Conservation (phyloP, 2,888 invertebrate genomes). For the Plebejus argus region DNA sequence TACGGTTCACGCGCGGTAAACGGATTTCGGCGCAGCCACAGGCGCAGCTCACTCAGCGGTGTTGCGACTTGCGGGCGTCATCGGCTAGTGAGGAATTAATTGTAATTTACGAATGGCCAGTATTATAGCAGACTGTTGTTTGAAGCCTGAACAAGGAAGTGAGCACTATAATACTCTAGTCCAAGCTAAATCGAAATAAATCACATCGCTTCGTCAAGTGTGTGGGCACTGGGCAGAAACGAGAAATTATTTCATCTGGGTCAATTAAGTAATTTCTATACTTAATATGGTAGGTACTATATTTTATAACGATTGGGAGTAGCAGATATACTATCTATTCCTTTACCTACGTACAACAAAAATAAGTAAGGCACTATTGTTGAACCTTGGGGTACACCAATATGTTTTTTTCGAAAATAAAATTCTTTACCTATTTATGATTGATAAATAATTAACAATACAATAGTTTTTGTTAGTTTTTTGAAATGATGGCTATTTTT, state of each 20-base stretch:
- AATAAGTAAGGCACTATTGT: not conserved
- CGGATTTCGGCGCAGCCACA: no score
- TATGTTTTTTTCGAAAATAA: no score
- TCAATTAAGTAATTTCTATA: not conserved
- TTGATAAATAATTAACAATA: not conserved
- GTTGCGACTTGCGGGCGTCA: no score
- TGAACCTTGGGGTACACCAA: not conserved
- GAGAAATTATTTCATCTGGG: conserved; percentile 8
- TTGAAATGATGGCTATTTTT: not conserved
- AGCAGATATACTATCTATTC: no score
- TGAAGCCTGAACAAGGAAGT: not conserved
- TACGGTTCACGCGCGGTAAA: no score
- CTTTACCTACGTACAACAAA: not conserved
- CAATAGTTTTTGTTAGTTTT: not conserved
- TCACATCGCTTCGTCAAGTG: conserved; percentile 3
- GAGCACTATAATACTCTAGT: not conserved
- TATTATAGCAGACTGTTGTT: no score
- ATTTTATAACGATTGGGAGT: no score
- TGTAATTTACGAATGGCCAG: not conserved
- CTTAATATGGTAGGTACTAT: no score
- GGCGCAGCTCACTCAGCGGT: no score
- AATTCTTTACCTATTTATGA: not conserved
- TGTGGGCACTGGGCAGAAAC: conserved; percentile 3
- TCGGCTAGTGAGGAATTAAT: no score
- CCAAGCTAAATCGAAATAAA: not conserved